Percentiles rank a stretch among this genome's conserved stretches.
phyloP scores from a whole-genome alignment of 2,113 vertebrate species.

The Lasiurus borealis region DNA sequence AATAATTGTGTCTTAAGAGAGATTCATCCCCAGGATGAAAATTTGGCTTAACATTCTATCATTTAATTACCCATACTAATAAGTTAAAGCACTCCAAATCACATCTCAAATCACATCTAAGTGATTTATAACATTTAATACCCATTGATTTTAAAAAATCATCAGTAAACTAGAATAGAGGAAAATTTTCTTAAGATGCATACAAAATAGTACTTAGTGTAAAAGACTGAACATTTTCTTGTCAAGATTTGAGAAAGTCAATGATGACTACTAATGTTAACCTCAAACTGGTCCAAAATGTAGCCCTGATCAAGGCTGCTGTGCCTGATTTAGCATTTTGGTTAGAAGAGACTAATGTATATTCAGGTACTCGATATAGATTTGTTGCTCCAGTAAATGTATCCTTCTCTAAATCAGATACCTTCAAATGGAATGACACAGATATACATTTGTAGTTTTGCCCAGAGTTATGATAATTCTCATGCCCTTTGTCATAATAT shows the following conservation, averaged over 20 bases:
- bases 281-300: not conserved
- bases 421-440: not conserved
- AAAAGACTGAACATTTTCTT: not conserved
- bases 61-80: not conserved
- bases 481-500: not conserved
- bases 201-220: not conserved
- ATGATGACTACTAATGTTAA: not conserved
- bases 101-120: not conserved
- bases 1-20: not conserved
- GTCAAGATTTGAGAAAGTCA: conserved; percentile 1
- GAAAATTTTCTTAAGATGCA: not conserved
- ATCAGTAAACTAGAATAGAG: not conserved
- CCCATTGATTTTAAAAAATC: not conserved
- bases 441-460: not conserved
- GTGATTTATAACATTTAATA: not conserved
- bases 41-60: not conserved
- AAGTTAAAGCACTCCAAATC: not conserved
- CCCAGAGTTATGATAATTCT: not conserved
- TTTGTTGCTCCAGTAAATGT: not conserved
- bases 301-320: not conserved
- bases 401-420: not conserved
- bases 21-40: not conserved
- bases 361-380: not conserved
- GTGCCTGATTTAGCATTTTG: not conserved
- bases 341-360: not conserved